A percentile compares a stretch with the other conserved stretches of the same genome.
phyloP scores from a whole-genome alignment of 2,888 invertebrate species.

The Chalcis sispes region DNA sequence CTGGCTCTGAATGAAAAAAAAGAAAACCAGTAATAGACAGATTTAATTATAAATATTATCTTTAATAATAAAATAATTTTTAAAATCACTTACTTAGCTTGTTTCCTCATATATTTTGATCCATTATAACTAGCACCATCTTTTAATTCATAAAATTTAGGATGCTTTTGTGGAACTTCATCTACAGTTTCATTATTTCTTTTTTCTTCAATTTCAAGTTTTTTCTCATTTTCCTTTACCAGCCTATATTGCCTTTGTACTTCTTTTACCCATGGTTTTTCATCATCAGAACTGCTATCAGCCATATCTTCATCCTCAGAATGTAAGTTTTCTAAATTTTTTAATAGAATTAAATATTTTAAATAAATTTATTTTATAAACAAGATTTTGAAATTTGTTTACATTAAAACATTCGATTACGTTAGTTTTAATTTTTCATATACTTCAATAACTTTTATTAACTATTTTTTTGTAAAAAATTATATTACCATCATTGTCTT shows the following conservation, averaged over 20 bases:
- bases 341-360: conserved; percentile 23
- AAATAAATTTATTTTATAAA: neutral
- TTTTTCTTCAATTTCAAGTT: conserved; percentile 73
- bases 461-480: neutral
- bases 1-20: conserved; percentile 79
- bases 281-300: conserved; percentile 88
- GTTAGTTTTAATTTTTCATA: conserved; percentile 8
- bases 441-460: neutral
- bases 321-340: conserved; percentile 33
- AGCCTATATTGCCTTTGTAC: conserved; percentile 86
- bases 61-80: neutral
- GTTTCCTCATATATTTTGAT: conserved; percentile 75
- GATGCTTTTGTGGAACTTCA: conserved; percentile 69
- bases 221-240: conserved; percentile 79
- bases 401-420: too few relatives aligned
- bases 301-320: conserved; percentile 72
- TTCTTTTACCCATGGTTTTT: conserved; percentile 87
- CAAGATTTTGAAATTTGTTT: conserved; percentile 4
- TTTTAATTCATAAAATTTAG: conserved; percentile 81
- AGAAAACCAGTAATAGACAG: conserved; percentile 21
- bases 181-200: conserved; percentile 67
- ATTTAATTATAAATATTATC: conserved; percentile 8
- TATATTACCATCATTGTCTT: conserved; percentile 78
- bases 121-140: conserved; percentile 81
- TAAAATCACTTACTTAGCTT: conserved; percentile 75